Conservation (phyloP, 2,888 invertebrate genomes). For the Tetranychus piercei region DNA sequence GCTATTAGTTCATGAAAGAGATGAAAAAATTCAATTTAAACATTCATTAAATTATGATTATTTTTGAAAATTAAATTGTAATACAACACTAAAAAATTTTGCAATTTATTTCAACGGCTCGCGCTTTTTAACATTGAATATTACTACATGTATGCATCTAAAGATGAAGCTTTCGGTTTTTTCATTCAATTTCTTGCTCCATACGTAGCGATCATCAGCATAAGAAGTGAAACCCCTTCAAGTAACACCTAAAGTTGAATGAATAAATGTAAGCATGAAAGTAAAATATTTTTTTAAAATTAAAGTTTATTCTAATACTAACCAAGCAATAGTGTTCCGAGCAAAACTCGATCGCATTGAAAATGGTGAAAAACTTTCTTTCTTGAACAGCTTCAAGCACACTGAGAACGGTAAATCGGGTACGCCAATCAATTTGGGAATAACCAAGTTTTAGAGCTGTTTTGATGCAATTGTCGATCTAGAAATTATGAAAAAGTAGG, state of each 20-base stretch:
- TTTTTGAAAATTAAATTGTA: no score
- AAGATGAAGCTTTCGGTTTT: not conserved
- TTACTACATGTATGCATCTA: no score
- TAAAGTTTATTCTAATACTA: not conserved
- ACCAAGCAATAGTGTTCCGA: not conserved
- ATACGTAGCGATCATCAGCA: not conserved
- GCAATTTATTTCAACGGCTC: no score
- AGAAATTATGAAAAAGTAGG: no score
- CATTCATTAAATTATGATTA: no score
- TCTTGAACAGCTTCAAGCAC: not conserved
- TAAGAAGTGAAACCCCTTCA: not conserved
- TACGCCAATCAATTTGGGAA: constrained; percentile 4
- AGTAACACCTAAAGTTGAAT: not conserved
- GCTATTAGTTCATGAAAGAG: no score
- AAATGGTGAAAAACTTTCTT: not conserved
- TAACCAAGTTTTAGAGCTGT: not conserved
- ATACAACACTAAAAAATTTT: no score
- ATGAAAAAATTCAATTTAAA: no score
- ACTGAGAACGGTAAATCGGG: not conserved
- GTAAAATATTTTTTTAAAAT: no score
- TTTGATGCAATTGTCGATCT: not conserved
- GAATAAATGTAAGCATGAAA: not conserved
- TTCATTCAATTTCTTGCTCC: not conserved
- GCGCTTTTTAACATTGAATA: no score
- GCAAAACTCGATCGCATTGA: not conserved